Base-by-base conservation (phyloP, 2,797 vertebrate species). In the Smutsia gigantea region DNA sequence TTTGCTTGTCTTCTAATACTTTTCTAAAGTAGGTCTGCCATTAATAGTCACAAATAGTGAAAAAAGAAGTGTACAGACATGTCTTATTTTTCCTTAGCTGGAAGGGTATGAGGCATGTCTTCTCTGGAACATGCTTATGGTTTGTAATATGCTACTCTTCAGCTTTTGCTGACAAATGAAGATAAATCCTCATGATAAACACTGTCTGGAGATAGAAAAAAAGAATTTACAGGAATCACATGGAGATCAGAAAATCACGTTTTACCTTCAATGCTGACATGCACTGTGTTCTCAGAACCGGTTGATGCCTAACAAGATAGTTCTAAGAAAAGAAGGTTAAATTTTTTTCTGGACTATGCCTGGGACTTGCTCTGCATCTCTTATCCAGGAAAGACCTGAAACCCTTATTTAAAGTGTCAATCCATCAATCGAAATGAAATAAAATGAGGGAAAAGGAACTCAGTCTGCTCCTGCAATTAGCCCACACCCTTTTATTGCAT, bases 321-420 rank as follows among this genome's bases (percentile, higher is more conserved):
- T 94, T 94, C 87, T 97, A 96, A 93, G 89, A 94, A 94, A 97
- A 95, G 92, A 97, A 97, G 94, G 85, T 81, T 96, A 93, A 61
- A n/a, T 39, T 92, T 93, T 95, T 97, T 97, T 91, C 97, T 96
- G 84, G n/a, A 85, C 88, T 93, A 75, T 95, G 90, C 85, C 89
- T 97, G 86, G 91, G 78, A 78, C 93, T 98, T 13, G 46, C 94
- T 97, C 77, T 94, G 42, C 96, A 71, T 66, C 66, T 97, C 92
- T 94, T 88, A 94, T 78, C 93, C 84, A 61, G 46, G 63, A 91
- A 97, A 97, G 96, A 98, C 89, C 87, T 97, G 97, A 94, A 98
- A 97, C 92, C 97, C 97, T 97, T 97, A 97, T 98, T 98, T 97
- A 98, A 98, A 98, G 97, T 89, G 39, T 74, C 86, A 93, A 90